Base-by-base conservation (phyloP, 2,797 vertebrate species). In the Agapornis canus region DNA sequence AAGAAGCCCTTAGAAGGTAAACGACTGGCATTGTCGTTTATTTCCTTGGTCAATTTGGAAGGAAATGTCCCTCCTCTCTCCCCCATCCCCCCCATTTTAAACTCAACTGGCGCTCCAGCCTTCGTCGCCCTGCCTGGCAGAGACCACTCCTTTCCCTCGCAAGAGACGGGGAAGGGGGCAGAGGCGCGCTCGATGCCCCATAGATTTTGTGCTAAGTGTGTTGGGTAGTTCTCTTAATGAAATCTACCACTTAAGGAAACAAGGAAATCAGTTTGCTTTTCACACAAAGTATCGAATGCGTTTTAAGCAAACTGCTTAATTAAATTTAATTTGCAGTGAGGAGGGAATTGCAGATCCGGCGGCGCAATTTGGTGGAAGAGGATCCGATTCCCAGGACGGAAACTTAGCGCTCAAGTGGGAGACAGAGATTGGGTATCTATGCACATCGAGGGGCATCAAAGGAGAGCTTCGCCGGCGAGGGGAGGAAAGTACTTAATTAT, bases 301-400 rank as follows among this genome's bases (percentile, higher is more conserved):
- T 89, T 91, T 92, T 90, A 89, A 95, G 90, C 81, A 95, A 97
- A 96, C 96, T 77, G 89, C 52, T 95, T 96, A 95, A 97, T 97
- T 95, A 82, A 92, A 96, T 94, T 81, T 76, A 82, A 94, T 96
- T 96, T 93, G 91, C 91, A 94, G 49, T 3, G 89, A 72, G 51
- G 83, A 86, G 90, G 83, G 94, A 94, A 95, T 94, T 94, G 94
- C 86, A 92, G 92, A 97, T 92, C 94, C 66, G 83, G 85, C 42
- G 60, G 70, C 72, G 27, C 91, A 77, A 86, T 95, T 95, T 90
- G 92, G 70, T 94, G 83, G 66, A 72, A 92, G 93, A 91, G 86
- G 78, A 77, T 86, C 75, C 40, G 92, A 68, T 89, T 96, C 88
- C 82, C 83, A 29, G 82, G 89, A 61, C 48, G 73, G 92, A 79